Percentiles rank a stretch among this genome's conserved stretches.
Conservation (phyloP, 1,140 invertebrate genomes). For the Drosophila tristis region DNA sequence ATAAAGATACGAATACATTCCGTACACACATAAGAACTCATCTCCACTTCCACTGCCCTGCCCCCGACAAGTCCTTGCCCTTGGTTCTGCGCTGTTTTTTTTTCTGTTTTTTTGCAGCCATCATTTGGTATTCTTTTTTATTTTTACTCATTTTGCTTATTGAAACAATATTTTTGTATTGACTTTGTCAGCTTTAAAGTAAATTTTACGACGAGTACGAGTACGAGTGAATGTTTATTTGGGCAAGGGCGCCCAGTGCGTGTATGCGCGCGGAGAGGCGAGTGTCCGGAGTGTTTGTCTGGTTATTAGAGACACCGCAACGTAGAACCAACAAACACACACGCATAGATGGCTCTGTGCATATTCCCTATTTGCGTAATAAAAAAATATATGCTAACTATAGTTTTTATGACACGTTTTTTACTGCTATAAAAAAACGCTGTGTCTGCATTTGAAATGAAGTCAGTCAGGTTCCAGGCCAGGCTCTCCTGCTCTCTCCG, state of each 20-base stretch:
- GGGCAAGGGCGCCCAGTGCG: constrained; percentile 47
- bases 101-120: constrained; percentile 62
- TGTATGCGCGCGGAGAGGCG: constrained; percentile 12
- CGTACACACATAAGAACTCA: constrained; percentile 26
- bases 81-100: constrained; percentile 35
- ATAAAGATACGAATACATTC: constrained; percentile 14
- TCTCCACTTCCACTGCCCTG: constrained; percentile 29
- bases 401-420: constrained; percentile 36
- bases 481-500: not conserved
- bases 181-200: constrained; percentile 83
- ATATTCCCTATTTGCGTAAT: constrained; percentile 55
- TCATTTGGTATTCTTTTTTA: constrained; percentile 41
- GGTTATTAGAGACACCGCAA: constrained; percentile 37
- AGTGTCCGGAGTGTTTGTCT: constrained; percentile 33
- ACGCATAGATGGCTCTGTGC: not conserved
- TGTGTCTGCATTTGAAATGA: constrained; percentile 3
- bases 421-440: constrained; percentile 11
- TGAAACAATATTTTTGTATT: constrained; percentile 82
- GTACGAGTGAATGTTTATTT: constrained; percentile 65
- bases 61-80: constrained; percentile 15
- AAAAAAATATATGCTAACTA: constrained; percentile 67
- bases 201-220: constrained; percentile 51
- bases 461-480: not conserved
- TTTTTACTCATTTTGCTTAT: constrained; percentile 66
- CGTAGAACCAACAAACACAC: constrained; percentile 26